These are phyloP conservation scores for Sigmodon hispidus DNA, from an alignment of 2,113 vertebrate genomes.

Conservation along the genomic window DNA sequence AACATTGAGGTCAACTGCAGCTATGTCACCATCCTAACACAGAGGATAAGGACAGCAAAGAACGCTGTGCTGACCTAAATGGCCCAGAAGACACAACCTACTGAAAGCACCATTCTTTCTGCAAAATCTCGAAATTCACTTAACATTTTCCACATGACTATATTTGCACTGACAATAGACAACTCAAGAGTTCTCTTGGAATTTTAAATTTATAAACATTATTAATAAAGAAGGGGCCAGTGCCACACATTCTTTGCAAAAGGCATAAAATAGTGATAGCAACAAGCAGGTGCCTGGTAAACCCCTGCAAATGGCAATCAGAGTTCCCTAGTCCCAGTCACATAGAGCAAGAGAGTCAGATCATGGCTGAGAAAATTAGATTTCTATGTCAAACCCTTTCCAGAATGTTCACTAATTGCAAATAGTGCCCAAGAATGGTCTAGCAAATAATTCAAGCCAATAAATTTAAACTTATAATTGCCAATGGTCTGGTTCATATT, in stretches of 20 bases:
- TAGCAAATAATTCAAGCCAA: slow-evolving; percentile 22
- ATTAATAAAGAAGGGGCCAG: background rate
- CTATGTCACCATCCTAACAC: too few relatives aligned
- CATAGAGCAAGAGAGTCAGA: background rate
- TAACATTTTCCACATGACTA: background rate
- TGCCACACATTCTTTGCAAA: background rate
- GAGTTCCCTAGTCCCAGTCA: background rate
- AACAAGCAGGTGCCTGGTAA: background rate
- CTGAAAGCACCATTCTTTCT: background rate
- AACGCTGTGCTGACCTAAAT: background rate
- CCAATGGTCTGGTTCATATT: slow-evolving; percentile 2
- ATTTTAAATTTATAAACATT: background rate
- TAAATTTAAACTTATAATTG: slow-evolving; percentile 38
- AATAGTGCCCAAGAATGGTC: background rate
- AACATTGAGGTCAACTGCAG: background rate
- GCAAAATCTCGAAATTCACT: background rate
- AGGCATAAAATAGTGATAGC: background rate
- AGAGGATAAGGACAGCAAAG: background rate
- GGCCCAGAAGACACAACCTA: background rate
- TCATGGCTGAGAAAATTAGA: background rate
- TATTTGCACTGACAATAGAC: background rate
- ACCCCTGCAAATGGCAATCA: background rate
- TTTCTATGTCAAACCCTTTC: background rate
- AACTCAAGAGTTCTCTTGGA: background rate
- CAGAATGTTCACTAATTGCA: background rate